Base-by-base conservation (phyloP, 30 jellyfish, hydroid and myxozoan genomes). In the Phacellophora camtschatica region DNA sequence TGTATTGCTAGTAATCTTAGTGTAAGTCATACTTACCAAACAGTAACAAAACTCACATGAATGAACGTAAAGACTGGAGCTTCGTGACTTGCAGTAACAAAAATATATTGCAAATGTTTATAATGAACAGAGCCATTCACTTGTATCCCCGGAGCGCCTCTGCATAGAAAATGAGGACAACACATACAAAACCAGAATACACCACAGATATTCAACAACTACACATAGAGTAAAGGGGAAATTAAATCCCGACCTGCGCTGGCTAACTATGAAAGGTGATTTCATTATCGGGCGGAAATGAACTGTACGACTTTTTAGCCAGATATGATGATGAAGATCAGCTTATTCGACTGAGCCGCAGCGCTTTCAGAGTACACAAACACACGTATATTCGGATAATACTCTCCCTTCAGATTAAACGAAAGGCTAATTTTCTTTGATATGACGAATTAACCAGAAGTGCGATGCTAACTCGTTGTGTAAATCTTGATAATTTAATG, bases 221-320 rank as follows among this genome's bases (percentile, higher is more conserved):
- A 31, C 56, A 41, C 74, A 66, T 57, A 23, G 29, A 42, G 74
- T 37, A 73, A 16, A 51, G 71, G 79, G 89, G 33, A 45, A 77
- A 77, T 77, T 62, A 50, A 77, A 77, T 77, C 81, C 79, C 73
- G 64, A 67, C 24, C 63, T 64, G 81, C 67, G 81, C 30, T 39
- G 34, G 81, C 89, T 82, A 77, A 65, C 81, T 59, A 73, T 51
- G 81, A 66, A 65, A 62, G 91, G 66, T 45, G 84, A 84, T 75
- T 64, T 72, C 84, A 84, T 84, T 84, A 84, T 43, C 64, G 70
- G 84, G 69, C 73, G 95, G 95, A 84, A 84, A 84, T 84, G 87
- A 84, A 62, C 84, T 70, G 95, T 72, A 71, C 74, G 63, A 54
- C 59, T 79, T 36, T 76, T 58, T 64, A 62, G 83, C 77, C 68